Evolutionary conservation across 1,140 invertebrate genomes (phyloP).

Genomic region (Drosophila grimshawi): DNA sequence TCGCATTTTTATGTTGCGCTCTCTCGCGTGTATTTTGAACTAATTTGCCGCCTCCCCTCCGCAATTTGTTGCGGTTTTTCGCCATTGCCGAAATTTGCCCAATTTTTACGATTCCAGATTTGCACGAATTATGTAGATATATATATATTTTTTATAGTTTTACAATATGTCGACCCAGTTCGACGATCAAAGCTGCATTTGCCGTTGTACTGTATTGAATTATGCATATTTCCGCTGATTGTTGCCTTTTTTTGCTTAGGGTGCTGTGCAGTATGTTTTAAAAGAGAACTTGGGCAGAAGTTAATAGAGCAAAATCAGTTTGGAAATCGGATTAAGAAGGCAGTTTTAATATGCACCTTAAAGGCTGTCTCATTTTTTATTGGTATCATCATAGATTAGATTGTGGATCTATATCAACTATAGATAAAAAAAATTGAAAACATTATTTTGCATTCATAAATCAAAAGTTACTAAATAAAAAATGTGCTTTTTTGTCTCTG

Average conservation of each 20-base stretch:
- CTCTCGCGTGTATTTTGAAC: constrained; percentile 43
- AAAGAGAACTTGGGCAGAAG: neutral
- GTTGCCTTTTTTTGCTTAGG: neutral
- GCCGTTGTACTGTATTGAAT: constrained; percentile 46
- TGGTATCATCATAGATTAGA: too few relatives aligned
- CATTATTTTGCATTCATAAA: too few relatives aligned
- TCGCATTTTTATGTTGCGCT: constrained; percentile 60
- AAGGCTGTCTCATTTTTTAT: too few relatives aligned
- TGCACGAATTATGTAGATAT: constrained; percentile 71
- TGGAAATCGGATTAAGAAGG: neutral
- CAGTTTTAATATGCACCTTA: too few relatives aligned
- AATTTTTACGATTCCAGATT: constrained; percentile 78
- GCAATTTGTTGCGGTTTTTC: constrained; percentile 77
- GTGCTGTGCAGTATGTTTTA: neutral
- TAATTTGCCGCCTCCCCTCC: constrained; percentile 57
- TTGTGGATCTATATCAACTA: too few relatives aligned
- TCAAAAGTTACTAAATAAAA: too few relatives aligned
- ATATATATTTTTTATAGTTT: constrained; percentile 76
- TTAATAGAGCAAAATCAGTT: neutral
- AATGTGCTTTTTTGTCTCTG: too few relatives aligned
- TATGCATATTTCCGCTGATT: constrained; percentile 30
- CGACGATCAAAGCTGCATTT: constrained; percentile 67
- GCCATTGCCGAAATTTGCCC: constrained; percentile 58
- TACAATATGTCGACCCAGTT: constrained; percentile 72
- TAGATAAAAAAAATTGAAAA: too few relatives aligned